Evolutionary conservation across 2,113 vertebrate species (phyloP), one percentile per base, ranked within the genome.

Genomic region (Octodon degus): DNA sequence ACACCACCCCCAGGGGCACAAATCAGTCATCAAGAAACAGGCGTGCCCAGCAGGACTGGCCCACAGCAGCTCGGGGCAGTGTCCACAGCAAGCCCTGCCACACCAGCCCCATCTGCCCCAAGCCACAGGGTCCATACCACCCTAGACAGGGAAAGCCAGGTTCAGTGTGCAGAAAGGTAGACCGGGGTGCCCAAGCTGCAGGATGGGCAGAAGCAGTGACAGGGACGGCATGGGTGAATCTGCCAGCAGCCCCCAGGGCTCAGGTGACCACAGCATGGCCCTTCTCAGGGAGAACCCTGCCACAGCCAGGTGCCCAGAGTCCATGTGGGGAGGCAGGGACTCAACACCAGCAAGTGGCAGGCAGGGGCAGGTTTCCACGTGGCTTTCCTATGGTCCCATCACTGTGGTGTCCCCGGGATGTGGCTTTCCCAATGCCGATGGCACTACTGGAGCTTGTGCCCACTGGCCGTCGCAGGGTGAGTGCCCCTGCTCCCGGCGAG

Each of bases 371-470:
- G 27, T 12, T 40, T 83, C 80, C 7, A 77, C 0, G 1, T 63
- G 63, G 65, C 7, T 81, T 68, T 47, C 27, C 89, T n/a, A 70
- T 14, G 53, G 86, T 32, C 80, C 58, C 67, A 30, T 86, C 50
- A 10, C 47, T 81, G 9, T 5, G 5, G 27, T 70, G 80, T 74
- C 91, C 43, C 62, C 65, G 17, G 9, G 37, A 50, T 86, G 67
- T 74, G 34, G 32, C 24, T 80, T 65, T 76, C 77, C 63, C n/a
- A 40, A 68, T 16, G 13, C 40, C 1, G 11, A 37, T 2, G 43
- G 40, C 12, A 22, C 0, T 0, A 40, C 16, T 12, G 37, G 5
- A n/a, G 53, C 34, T 5, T 0, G 32, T 1, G 13, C 17, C 60
- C 27, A n/a, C 70, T 67, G 68, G 53, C 22, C 47, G 40, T 34